Base-by-base conservation (phyloP, 30 jellyfish, hydroid and myxozoan species). In the Hydractinia symbiolongicarpus region DNA sequence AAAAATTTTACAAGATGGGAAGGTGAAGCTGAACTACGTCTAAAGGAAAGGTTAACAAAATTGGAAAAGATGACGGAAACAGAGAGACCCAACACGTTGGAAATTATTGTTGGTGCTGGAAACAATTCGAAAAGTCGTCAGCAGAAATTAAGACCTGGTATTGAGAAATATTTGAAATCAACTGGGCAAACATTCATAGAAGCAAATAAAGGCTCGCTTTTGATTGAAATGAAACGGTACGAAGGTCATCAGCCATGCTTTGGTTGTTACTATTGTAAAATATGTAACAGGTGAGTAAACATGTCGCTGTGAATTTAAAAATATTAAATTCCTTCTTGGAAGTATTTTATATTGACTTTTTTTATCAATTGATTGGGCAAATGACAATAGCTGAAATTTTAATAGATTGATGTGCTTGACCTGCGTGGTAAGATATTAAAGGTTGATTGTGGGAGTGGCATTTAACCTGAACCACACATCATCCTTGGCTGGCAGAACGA, bases 201-300 rank as follows among this genome's bases (percentile, higher is more conserved):
- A 64, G 40, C 4, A 6, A 64, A 64, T 64, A 64, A 64, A 64
- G 74, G 74, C 52, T 64, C 74, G 74, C 40, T 64, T 44, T 51
- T 64, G 74, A 64, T 64, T n/a, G 40, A 4, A 6, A n/a, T 64
- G 9, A 64, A 64, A 13, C 74, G 8, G 17, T 64, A 64, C 74
- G 40, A 44, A n/a, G 74, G 74, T n/a, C 9, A 0, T 7, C 74
- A 64, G 74, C 74, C 74, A 64, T 64, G 74, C 17, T 64, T 6
- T 64, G 74, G 74, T 7, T n/a, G 74, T n/a, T 64, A n/a, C 74
- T 64, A 64, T 64, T 64, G 74, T 51, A 64, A 51, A 64, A 13
- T n/a, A 0, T 64, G 74, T 64, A 51, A 64, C 74, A 64, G 40
- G 74, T 64, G 19, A 64, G 74, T 64, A 6, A 7, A 16, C 52